Percentiles rank a stretch among this genome's conserved stretches.
These are phyloP conservation scores for Sciurus carolinensis DNA, from an alignment of 2,797 vertebrate genomes.

Conservation along the genomic window DNA sequence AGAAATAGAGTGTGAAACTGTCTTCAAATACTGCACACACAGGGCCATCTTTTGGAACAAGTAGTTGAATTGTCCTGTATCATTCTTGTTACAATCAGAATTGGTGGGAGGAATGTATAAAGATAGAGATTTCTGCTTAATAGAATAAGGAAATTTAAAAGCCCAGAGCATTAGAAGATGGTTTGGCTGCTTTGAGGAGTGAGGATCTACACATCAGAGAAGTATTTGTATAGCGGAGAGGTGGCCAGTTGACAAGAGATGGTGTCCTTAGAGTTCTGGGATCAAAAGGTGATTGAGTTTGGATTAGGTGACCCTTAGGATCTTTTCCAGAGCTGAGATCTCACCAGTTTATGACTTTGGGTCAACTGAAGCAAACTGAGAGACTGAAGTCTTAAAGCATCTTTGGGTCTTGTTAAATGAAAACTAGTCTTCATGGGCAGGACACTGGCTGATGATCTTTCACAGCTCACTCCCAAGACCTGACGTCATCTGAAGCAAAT, in stretches of 20 bases:
- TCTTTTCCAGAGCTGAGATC: conserved; percentile 15
- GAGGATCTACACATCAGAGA: not conserved
- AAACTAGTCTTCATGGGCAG: not conserved
- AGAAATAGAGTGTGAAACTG: not conserved
- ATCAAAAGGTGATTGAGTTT: not conserved
- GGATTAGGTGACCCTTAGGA: not conserved
- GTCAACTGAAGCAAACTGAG: not conserved
- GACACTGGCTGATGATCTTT: not conserved
- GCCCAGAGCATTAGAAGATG: not conserved
- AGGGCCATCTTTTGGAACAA: not conserved
- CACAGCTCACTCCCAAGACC: fast-evolving
- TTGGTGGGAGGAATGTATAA: not conserved
- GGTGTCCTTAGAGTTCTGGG: not conserved
- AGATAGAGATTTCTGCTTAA: not conserved
- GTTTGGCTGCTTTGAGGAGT: not conserved
- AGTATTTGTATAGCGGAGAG: too few species aligned
- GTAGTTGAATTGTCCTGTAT: not conserved
- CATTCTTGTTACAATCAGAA: not conserved
- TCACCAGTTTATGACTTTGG: not conserved
- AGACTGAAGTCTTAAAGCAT: not conserved
- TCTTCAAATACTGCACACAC: not conserved
- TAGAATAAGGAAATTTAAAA: not conserved
- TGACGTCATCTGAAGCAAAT: not conserved
- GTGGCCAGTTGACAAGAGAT: not conserved
- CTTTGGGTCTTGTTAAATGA: not conserved